Evolutionary conservation across 2,113 vertebrate species (phyloP), one percentile per base, ranked within the genome.

Genomic region (Bostrychus sinensis): DNA sequence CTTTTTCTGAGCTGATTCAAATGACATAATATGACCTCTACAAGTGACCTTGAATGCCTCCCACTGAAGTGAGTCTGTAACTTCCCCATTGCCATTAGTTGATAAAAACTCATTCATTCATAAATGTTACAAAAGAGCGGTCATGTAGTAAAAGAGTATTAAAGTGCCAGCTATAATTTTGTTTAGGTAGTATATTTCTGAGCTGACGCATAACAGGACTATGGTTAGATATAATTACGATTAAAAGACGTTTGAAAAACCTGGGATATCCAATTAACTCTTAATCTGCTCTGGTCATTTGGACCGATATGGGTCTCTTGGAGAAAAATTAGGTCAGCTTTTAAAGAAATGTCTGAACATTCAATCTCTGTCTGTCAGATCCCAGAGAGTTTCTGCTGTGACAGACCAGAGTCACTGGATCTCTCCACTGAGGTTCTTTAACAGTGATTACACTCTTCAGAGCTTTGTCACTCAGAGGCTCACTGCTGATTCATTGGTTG

Each of bases 351-450:
- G n/a, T n/a, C n/a, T n/a, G n/a, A n/a, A n/a, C n/a, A n/a, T n/a
- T n/a, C n/a, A n/a, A n/a, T n/a, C 75, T n/a, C n/a, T n/a, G n/a
- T n/a, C n/a, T n/a, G n/a, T n/a, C n/a, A n/a, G n/a, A n/a, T n/a
- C n/a, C n/a, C 17, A 58, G 13, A 32, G 61, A 56, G 73, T 63
- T 77, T 39, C 53, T 66, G 45, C 61, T 72, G 26, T 0, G 20
- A 30, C 78, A 76, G 43, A 62, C 9, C 60, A 76, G 46, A 0
- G 59, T 51, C 12, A 37, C 34, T 26, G 51, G 32, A 43, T 42
- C 3, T n/a, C 1, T 60, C 20, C 13, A 2, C 9, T 64, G 46
- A 39, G 19, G 8, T 22, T 37, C 17, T 23, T 13, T 60, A 36
- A 70, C 7, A 26, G 12, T 28, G 11, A n/a, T n/a, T n/a, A n/a